Evolutionary conservation across 2,888 invertebrate species (phyloP).

Genomic region (Chaetogeoica ovagalla): DNA sequence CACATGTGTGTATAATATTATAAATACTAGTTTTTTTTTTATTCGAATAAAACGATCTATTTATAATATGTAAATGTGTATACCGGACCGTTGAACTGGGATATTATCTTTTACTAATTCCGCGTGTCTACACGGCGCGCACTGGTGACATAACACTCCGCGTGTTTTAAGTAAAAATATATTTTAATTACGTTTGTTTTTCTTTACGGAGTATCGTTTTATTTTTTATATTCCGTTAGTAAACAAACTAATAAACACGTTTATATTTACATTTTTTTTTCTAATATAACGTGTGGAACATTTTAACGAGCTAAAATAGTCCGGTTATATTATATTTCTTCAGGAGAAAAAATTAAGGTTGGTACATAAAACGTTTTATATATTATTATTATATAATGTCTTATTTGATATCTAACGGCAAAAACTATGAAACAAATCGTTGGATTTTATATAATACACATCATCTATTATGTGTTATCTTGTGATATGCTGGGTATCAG

Average conservation of each 20-base stretch:
- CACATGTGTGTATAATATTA: too few relatives aligned
- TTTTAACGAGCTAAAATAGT: too few relatives aligned
- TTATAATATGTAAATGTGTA: neutral
- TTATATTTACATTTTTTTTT: neutral
- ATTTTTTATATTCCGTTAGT: neutral
- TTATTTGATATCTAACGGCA: too few relatives aligned
- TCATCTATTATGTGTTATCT: too few relatives aligned
- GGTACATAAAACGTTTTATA: too few relatives aligned
- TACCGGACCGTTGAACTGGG: neutral
- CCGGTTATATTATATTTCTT: too few relatives aligned
- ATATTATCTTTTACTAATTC: neutral
- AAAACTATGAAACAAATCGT: too few relatives aligned
- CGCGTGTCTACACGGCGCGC: neutral
- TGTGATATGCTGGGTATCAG: too few relatives aligned
- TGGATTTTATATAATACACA: too few relatives aligned
- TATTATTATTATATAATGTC: too few relatives aligned
- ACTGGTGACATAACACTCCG: neutral
- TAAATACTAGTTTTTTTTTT: neutral
- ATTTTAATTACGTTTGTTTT: neutral
- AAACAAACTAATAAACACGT: neutral
- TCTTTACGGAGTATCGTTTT: neutral
- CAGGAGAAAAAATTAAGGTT: too few relatives aligned
- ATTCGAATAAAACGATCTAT: neutral
- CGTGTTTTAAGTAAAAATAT: neutral
- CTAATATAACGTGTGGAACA: too few relatives aligned